Evolutionary conservation across 2,888 invertebrate species (phyloP), one percentile per base, ranked within the genome.

Genomic region (Limnephilus auricula): DNA sequence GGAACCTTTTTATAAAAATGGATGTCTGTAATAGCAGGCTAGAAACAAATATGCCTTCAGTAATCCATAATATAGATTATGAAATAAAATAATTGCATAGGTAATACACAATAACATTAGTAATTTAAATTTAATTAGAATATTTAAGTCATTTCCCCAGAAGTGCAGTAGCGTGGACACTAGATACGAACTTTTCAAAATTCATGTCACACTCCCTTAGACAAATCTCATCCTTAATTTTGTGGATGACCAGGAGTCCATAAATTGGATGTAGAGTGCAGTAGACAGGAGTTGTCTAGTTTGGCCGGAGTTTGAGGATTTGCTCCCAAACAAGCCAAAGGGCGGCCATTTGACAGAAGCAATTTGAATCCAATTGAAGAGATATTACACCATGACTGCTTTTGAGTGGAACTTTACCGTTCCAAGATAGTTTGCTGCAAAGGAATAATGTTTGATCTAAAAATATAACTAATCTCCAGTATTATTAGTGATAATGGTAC

Each of bases 261-360:
- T 85, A 85, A 85, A 85, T 85, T 85, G 85, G 45, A 34, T n/a
- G n/a, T 31, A n/a, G 87, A 65, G 65, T 87, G 89, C 79, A 37
- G 79, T 40, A 25, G 89, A 79, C 89, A 79, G 89, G 89, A 79
- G 89, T 45, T n/a, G 34, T 15, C 32, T 50, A 87, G 87, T 89
- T 89, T 89, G 18, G 15, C n/a, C 32, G 25, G 6, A 79, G 89
- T 89, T 37, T 89, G 32, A 78, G 87, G 79, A 79, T 89, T 89
- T 79, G 79, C 89, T 89, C 79, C 25, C 79, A 37, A 79, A 89
- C 79, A 79, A 79, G 40, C 79, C 37, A 79, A 89, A 79, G 89
- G 34, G n/a, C 30, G 79, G 37, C 37, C 37, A 37, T 89, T 79
- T 79, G 89, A 79, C 89, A 89, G 79, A 79, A 89, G 79, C 40